phyloP scores from a whole-genome alignment of 2,113 vertebrate species.

The Hydrolagus affinis region DNA sequence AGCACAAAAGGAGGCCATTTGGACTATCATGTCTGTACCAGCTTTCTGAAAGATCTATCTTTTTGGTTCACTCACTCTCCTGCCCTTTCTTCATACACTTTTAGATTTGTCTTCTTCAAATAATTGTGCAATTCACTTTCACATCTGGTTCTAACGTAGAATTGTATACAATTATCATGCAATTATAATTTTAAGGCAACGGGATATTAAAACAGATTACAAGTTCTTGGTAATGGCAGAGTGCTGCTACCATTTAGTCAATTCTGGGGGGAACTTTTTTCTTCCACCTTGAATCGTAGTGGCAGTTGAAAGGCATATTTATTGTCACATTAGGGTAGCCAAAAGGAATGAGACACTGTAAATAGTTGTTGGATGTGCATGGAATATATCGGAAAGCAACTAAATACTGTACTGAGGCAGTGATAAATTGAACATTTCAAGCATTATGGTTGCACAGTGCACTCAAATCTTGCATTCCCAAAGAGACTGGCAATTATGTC shows the following conservation, averaged over 20 bases:
- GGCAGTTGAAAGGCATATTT: conserved; percentile 3
- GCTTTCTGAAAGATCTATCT: too few relatives aligned
- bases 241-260: not conserved
- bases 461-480: not conserved
- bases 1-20: too few relatives aligned
- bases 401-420: not conserved
- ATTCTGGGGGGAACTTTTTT: not conserved
- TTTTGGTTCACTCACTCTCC: too few relatives aligned
- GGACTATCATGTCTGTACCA: too few relatives aligned
- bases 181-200: too few relatives aligned
- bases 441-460: not conserved
- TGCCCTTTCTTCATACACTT: too few relatives aligned
- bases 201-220: not conserved
- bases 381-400: not conserved
- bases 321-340: conserved; percentile 9
- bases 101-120: too few relatives aligned
- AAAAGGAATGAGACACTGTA: not conserved
- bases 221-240: not conserved
- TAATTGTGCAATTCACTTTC: too few relatives aligned
- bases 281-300: not conserved
- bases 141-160: too few relatives aligned
- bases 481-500: conserved; percentile 11
- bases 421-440: conserved; percentile 23
- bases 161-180: too few relatives aligned
- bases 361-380: not conserved